A percentile compares a stretch with the other conserved stretches of the same genome.
Conservation (phyloP, 1,140 invertebrate species). For the Aphelinus atriplicis region DNA sequence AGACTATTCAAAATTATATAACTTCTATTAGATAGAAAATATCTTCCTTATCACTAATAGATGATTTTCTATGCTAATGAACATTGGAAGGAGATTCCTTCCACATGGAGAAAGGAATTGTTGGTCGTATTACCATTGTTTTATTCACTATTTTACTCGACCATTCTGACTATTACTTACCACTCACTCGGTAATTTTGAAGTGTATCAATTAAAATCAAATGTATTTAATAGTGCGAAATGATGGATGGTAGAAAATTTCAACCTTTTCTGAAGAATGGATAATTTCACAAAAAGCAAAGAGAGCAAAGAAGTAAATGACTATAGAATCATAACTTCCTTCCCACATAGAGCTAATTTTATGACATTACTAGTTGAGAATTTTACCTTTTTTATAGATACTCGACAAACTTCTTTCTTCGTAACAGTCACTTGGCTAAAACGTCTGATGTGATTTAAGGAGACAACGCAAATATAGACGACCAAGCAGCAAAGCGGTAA, state of each 20-base stretch:
- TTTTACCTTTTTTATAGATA: conserved; percentile 57
- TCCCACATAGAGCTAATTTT: conserved; percentile 54
- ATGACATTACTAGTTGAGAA: conserved; percentile 56
- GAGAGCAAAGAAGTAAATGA: conserved; percentile 42
- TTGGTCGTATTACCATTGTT: conserved; percentile 28
- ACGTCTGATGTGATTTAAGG: conserved; percentile 54
- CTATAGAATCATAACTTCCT: conserved; percentile 52
- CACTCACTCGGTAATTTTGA: conserved; percentile 41
- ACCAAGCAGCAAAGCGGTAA: conserved; percentile 51
- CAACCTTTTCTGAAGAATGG: conserved; percentile 19
- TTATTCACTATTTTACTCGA: conserved; percentile 42
- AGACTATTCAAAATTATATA: no score
- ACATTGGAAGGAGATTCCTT: conserved; percentile 37
- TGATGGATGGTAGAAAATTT: conserved; percentile 7
- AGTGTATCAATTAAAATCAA: conserved; percentile 22
- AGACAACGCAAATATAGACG: conserved; percentile 53
- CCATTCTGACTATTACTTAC: conserved; percentile 46
- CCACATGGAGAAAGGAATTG: conserved; percentile 29
- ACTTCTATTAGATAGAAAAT: no score
- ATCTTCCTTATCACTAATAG: no score
- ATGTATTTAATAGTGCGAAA: conserved; percentile 13
- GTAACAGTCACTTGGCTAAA: conserved; percentile 49
- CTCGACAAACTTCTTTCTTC: conserved; percentile 54
- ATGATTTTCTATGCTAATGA: neutral
- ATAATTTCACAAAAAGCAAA: conserved; percentile 32